Evolutionary conservation across 2,797 vertebrate species (phyloP).

Genomic region (Monodelphis domestica): DNA sequence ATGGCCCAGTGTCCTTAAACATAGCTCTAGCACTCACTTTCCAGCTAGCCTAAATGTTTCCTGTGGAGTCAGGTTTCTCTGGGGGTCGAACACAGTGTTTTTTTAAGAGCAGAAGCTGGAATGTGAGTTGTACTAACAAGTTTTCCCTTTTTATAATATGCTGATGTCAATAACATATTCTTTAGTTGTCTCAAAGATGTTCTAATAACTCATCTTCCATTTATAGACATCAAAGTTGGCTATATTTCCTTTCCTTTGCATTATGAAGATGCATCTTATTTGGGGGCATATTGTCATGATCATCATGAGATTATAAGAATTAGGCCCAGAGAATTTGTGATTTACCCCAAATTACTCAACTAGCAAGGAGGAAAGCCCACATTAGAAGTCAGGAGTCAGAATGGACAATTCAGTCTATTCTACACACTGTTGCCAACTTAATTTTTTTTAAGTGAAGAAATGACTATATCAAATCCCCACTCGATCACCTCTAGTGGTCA

Average conservation of each 20-base stretch:
- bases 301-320: too few species aligned
- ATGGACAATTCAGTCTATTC: neutral
- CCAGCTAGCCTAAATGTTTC: conserved; percentile 2
- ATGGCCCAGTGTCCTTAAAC: conserved; percentile 52
- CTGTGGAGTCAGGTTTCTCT: conserved; percentile 41
- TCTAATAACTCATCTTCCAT: neutral
- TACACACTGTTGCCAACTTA: neutral
- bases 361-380: too few species aligned
- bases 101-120: conserved; percentile 1
- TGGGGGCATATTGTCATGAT: too few species aligned
- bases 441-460: neutral
- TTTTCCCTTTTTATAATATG: neutral
- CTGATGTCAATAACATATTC: neutral
- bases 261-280: too few species aligned
- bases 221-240: neutral
- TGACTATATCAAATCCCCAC: neutral
- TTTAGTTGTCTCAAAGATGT: neutral
- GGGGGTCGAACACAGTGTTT: conserved; percentile 23
- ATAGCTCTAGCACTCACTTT: conserved; percentile 1
- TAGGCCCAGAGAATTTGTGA: too few species aligned
- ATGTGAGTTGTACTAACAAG: neutral
- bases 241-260: neutral
- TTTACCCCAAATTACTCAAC: too few species aligned
- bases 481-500: neutral
- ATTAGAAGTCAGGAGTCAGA: too few species aligned